Evolutionary conservation across 2,113 vertebrate species (phyloP), one percentile per base, ranked within the genome.

Genomic region (Clarias magur): DNA sequence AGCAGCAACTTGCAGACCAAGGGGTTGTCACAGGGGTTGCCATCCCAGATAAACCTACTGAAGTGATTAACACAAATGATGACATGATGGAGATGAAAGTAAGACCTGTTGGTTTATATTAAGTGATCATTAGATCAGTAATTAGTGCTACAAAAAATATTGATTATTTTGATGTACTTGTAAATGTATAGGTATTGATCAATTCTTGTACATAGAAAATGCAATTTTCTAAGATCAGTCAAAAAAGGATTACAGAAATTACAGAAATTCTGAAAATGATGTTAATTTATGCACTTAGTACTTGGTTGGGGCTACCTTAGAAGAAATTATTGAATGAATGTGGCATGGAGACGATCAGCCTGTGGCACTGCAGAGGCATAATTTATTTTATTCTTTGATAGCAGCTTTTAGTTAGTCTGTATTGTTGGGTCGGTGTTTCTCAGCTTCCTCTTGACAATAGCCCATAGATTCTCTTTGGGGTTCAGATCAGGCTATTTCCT

Each of bases 31-130:
- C 90, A 91, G 95, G 95, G 91, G 96, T 95, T 67, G 84, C 96
- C 80, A 94, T 94, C 0, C 95, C 95, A 81, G 57, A 93, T 88
- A 95, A 92, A 87, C 80, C 70, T 72, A 65, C 70, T 25, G 60
- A 4, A 53, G 79, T 85, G 48, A 57, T n/a, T 34, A 80, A 84
- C 54, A 76, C 48, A 67, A 96, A 93, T 62, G 95, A 96, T 19
- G 94, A 93, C 11, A 86, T 94, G 38, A 94, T 95, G 93, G 96
- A 97, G 48, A 89, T 93, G 0, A 96, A 95, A 95, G 98, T 99
- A 90, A 92, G 94, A 84, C 19, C 82, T 57, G 17, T 53, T 19
- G 3, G 56, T 27, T 81, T 7, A 68, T 0, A 54, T 54, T 11
- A 80, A 80, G 34, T 72, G 68, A 72, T 72, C 7, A 34, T 17